Base-by-base conservation (phyloP, 2,888 invertebrate species). In the Gymnocheta viridis region DNA sequence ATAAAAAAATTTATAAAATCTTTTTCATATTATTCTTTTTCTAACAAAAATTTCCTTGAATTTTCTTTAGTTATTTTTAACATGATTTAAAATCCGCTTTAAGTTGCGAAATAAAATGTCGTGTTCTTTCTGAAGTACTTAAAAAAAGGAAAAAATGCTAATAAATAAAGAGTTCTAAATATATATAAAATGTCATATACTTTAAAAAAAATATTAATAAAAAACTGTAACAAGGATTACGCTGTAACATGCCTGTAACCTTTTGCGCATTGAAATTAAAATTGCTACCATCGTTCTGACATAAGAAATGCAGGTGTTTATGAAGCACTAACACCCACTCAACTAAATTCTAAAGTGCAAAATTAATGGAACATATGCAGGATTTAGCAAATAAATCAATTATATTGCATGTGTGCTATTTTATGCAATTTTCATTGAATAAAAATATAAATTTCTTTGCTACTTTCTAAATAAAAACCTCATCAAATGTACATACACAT, bases 341-440 rank as follows among this genome's bases (percentile, higher is more conserved):
- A 29, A 41, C 3, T 0, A 60, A 19, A 38, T 38, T 35, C 14
- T 29, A 32, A 47, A 2, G 12, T 35, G 14, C n/a, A 32, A 17
- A 27, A 2, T 14, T 41, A 27, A 10, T 1, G 17, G 9, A 10
- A 12, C 12, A 22, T 9, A 27, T 44, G 29, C 32, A 47, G 22
- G n/a, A 27, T 44, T 9, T 29, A 66, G n/a, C 14, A 35, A 58
- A 58, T 49, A 56, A 66, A 38, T 56, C 41, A 64, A 79, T 79
- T 54, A 62, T 12, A 56, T 64, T 79, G 69, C 54, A 56, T 79
- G 70, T 64, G 54, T 54, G 24, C 24, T 44, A 24, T 47, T 72
- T 64, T 64, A 41, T 56, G 44, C 54, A n/a, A n/a, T n/a, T n/a
- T n/a, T n/a, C n/a, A n/a, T n/a, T n/a, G n/a, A n/a, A n/a, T n/a